Evolutionary conservation across 2,113 vertebrate genomes (phyloP), one percentile per base, ranked within the genome.

Genomic region (Nanorana parkeri): DNA sequence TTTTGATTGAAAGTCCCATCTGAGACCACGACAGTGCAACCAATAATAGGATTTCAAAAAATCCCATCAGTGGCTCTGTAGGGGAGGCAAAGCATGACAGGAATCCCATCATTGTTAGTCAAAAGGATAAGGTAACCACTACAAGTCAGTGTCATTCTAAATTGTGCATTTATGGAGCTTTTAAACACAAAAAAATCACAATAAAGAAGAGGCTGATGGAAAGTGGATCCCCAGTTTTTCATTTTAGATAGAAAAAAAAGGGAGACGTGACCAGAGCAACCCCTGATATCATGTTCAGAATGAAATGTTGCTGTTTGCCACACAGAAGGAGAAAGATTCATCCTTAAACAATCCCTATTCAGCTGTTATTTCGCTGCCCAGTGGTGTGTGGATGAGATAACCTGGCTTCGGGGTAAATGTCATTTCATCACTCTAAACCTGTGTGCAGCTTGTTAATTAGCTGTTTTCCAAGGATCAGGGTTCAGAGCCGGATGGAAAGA

Each of bases 21-120:
- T 90, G 92, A 93, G 91, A 93, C 89, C 89, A 89, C 67, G 52
- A 87, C 87, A 89, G 88, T 47, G 19, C 85, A 88, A 86, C 87
- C 88, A 84, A 90, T 92, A 94, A 94, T 94, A 93, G 92, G 93
- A 92, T 94, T 93, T 92, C 87, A 91, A 89, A 91, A 91, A 92
- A 92, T 90, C 89, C 87, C 88, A 94, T 94, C 92, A 89, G 86
- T 87, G 87, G 89, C 89, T 85, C 88, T 87, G 88, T 90, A 84
- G 87, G 90, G 92, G 90, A 91, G 86, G 85, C 83, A 91, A 89
- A 90, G 89, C 91, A 89, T 90, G 90, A 89, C 92, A 92, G 87
- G 93, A 94, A 92, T 92, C 89, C 89, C 86, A 92, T 91, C 89
- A 84, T 84, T 93, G 91, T 89, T 89, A 91, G 89, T 89, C 88